Conservation (phyloP, 2,797 vertebrate species). For the Melanotaenia trifasciata region DNA sequence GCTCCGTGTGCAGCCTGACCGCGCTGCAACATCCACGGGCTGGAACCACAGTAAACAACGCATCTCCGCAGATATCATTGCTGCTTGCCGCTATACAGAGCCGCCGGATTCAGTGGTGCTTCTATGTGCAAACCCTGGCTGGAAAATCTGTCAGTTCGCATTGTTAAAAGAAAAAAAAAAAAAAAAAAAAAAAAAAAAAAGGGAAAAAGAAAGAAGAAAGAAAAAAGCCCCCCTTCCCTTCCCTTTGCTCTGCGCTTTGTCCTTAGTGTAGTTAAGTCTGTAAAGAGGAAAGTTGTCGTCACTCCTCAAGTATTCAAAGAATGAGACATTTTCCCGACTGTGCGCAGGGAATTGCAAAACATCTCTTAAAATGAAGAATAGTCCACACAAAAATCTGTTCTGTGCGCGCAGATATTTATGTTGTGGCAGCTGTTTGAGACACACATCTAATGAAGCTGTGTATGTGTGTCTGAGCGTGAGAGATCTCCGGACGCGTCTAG, state of each 20-base stretch:
- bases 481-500: slow-evolving; percentile 56
- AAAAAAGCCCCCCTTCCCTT: background rate
- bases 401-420: background rate
- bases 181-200: background rate
- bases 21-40: slow-evolving; percentile 69
- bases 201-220: too few relatives aligned
- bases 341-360: slow-evolving; percentile 39
- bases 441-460: slow-evolving; percentile 20
- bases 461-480: slow-evolving; percentile 3
- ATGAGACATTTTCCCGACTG: slow-evolving; percentile 48
- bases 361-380: slow-evolving; percentile 6
- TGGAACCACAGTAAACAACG: slow-evolving; percentile 55
- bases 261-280: slow-evolving; percentile 41
- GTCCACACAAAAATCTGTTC: slow-evolving; percentile 18
- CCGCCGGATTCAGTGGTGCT: slow-evolving; percentile 11
- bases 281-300: slow-evolving; percentile 76
- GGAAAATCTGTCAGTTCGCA: slow-evolving; percentile 39
- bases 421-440: slow-evolving; percentile 21
- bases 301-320: slow-evolving; percentile 77
- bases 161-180: slow-evolving; percentile 8
- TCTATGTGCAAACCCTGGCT: slow-evolving; percentile 39
- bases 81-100: slow-evolving; percentile 35
- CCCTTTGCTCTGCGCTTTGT: slow-evolving; percentile 1
- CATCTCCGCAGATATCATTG: slow-evolving; percentile 72
- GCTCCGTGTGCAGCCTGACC: slow-evolving; percentile 67